Percentiles rank a stretch among this genome's conserved stretches.
Evolutionary conservation across 2,113 vertebrate species (phyloP).

Genomic region (Urocolius indicus): DNA sequence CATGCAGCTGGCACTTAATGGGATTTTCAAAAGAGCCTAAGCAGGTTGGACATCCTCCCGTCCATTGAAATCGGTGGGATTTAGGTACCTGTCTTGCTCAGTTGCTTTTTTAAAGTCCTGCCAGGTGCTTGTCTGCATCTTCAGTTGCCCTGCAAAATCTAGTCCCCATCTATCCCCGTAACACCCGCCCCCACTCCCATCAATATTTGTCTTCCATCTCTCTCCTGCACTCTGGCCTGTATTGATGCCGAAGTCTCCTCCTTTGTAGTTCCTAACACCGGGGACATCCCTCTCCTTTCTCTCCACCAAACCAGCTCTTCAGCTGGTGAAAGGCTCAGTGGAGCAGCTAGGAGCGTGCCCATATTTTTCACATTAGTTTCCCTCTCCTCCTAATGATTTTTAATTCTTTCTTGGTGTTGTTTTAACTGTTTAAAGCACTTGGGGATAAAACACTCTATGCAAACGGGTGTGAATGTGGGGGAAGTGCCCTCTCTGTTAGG

Average conservation of each 20-base stretch:
- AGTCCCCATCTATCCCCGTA: neutral
- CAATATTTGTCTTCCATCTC: neutral
- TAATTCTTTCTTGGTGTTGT: neutral
- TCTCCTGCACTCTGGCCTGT: neutral
- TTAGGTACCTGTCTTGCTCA: slow-evolving; percentile 2
- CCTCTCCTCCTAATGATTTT: neutral
- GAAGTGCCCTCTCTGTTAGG: neutral
- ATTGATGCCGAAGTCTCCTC: neutral
- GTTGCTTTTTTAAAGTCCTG: slow-evolving; percentile 28
- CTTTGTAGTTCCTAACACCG: slow-evolving; percentile 37
- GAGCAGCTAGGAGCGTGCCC: neutral
- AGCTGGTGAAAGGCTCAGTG: slow-evolving; percentile 13
- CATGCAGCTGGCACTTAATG: slow-evolving; percentile 28
- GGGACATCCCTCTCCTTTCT: slow-evolving; percentile 11
- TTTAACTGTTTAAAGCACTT: neutral
- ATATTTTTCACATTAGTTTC: slow-evolving; percentile 17
- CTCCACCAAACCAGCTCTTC: neutral
- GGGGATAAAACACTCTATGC: neutral
- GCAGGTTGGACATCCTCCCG: slow-evolving; percentile 31
- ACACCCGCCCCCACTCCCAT: neutral
- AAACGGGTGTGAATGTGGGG: neutral
- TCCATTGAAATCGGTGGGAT: neutral
- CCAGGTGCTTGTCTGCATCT: slow-evolving; percentile 25
- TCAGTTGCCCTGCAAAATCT: slow-evolving; percentile 39
- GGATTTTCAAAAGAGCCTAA: slow-evolving; percentile 61